Evolutionary conservation across 2,113 vertebrate genomes (phyloP), one percentile per base, ranked within the genome.

Genomic region (Solea solea): DNA sequence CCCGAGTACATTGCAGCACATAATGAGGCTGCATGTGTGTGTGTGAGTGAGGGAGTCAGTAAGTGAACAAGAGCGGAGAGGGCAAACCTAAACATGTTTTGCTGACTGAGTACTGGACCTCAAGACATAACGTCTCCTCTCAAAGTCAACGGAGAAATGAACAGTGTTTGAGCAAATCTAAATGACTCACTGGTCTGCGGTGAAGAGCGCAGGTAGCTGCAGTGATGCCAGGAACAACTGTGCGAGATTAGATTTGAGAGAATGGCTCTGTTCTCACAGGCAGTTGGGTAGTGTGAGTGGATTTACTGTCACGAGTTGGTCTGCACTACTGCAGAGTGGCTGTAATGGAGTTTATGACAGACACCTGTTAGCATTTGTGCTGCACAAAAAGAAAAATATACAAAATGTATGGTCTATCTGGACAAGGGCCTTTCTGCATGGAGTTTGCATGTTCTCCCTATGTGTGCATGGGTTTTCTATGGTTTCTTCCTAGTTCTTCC

Each of bases 1-100:
- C 28, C 66, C 46, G n/a, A 72, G 21, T 9, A 44, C 25, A 34
- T 55, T 67, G 64, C 66, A 69, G 81, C 52, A 67, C 63, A 73
- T 67, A 71, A 51, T 21, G 44, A 9, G 44, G 44, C 44, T 46
- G 44, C 44, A 7, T 5, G 44, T 46, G 44, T 46, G 27, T 58
- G 40, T 58, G 40, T 58, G 40, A 2, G 56, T 12, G 9, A 58
- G 55, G 14, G 55, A 58, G 52, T 78, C 78, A 5, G 51, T 9
- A 53, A 57, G 21, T 21, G 42, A 85, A 81, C 69, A 64, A 82
- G 67, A 27, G n/a, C 3, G 49, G 4, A 16, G 49, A 21, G 21
- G 21, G 21, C 21, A 21, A 21, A 21, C 21, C 21, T 21, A 39
- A 9, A 56, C n/a, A 60, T 21, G 9, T 46, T 46, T 13, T 46